These are phyloP conservation scores for Carcina quercana DNA, from an alignment of 2,888 invertebrate species.

Conservation along the genomic window DNA sequence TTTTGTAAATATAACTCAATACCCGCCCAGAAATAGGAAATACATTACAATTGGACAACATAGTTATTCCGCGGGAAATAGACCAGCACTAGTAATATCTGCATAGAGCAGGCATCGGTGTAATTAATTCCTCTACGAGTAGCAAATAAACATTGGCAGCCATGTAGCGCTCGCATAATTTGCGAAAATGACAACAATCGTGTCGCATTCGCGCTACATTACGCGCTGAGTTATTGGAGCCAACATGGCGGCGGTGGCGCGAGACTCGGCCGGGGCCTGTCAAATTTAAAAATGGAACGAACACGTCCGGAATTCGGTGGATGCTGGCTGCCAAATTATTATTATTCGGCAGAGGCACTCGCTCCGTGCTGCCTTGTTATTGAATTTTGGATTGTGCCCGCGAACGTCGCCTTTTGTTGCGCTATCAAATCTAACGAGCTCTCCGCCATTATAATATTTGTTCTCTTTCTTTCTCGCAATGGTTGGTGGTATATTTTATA, in stretches of 20 bases:
- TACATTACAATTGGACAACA: no score
- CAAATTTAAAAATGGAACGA: conserved; percentile 71
- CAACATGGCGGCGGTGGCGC: conserved; percentile 23
- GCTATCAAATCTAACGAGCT: conserved; percentile 34
- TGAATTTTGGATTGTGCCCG: conserved; percentile 59
- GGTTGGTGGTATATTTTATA: no score
- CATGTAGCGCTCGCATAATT: conserved; percentile 63
- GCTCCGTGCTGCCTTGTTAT: conserved; percentile 51
- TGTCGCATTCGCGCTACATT: conserved; percentile 61
- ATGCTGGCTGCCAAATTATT: conserved; percentile 68
- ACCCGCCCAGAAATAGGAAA: no score
- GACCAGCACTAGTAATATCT: conserved; percentile 42
- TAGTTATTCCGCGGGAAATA: no score
- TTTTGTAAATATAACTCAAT: no score
- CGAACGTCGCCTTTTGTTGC: conserved; percentile 40
- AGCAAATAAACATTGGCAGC: conserved; percentile 62
- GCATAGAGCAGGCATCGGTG: conserved; percentile 37
- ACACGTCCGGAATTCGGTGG: conserved; percentile 64
- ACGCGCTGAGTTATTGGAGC: conserved; percentile 54
- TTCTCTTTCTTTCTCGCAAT: no score
- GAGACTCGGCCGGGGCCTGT: conserved; percentile 49
- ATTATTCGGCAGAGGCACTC: conserved; percentile 55
- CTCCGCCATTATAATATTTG: conserved; percentile 1
- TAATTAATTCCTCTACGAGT: conserved; percentile 60
- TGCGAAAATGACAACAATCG: conserved; percentile 68